These are phyloP conservation scores for Oedothorax gibbosus DNA, from an alignment of 1,140 invertebrate genomes.

Conservation along the genomic window DNA sequence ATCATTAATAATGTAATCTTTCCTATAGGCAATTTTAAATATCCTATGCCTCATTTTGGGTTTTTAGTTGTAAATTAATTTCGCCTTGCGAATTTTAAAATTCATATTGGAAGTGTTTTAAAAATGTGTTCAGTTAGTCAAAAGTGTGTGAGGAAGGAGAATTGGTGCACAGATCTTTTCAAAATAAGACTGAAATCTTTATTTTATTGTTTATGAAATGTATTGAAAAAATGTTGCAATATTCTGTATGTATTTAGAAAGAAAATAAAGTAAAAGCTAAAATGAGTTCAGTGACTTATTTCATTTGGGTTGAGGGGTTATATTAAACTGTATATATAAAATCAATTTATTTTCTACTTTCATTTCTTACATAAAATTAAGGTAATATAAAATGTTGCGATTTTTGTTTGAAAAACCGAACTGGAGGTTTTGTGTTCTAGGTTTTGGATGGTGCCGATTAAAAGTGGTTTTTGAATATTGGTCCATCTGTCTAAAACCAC, in stretches of 20 bases:
- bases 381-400: too few relatives aligned
- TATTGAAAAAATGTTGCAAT: conserved; percentile 44
- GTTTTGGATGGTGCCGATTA: too few relatives aligned
- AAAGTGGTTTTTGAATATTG: too few relatives aligned
- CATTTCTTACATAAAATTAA: too few relatives aligned
- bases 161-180: not conserved
- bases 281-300: not conserved
- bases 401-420: too few relatives aligned
- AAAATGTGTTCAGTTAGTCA: not conserved
- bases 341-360: too few relatives aligned
- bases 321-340: too few relatives aligned
- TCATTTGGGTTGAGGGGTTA: too few relatives aligned
- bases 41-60: not conserved
- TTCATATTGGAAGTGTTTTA: not conserved
- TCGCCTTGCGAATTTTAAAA: not conserved
- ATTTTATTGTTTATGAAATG: conserved; percentile 37
- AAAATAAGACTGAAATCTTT: not conserved
- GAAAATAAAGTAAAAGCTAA: conserved; percentile 42
- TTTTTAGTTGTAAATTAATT: not conserved
- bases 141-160: not conserved
- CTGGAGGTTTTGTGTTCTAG: too few relatives aligned
- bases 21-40: not conserved
- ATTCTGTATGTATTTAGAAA: conserved; percentile 49
- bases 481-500: too few relatives aligned
- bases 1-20: not conserved